phyloP scores from a whole-genome alignment of 2,113 vertebrate genomes.

The Paracyprichromis sp. region DNA sequence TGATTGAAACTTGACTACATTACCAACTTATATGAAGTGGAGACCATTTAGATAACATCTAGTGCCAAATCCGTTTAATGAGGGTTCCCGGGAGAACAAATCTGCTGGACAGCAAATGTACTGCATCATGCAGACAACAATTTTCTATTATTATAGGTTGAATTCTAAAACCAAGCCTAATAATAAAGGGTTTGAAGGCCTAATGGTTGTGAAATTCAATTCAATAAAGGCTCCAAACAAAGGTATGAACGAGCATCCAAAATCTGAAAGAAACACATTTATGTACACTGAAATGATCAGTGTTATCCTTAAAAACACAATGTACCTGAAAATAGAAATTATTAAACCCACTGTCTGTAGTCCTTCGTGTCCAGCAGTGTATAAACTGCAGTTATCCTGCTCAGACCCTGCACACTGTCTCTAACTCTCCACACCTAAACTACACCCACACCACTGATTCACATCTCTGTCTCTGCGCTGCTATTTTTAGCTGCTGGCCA shows the following conservation, averaged over 20 bases:
- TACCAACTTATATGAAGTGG: background rate
- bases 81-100: background rate
- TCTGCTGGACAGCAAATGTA: background rate
- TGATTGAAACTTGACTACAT: background rate
- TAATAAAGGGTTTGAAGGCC: background rate
- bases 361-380: background rate
- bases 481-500: conserved; percentile 50
- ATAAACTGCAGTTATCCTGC: background rate
- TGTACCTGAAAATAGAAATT: background rate
- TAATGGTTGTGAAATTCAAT: background rate
- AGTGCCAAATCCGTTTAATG: background rate
- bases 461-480: conserved; percentile 14
- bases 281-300: background rate
- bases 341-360: background rate
- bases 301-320: background rate
- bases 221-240: background rate
- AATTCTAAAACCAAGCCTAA: background rate
- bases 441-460: background rate
- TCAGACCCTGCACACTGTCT: background rate
- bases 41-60: background rate
- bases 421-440: background rate
- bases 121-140: background rate
- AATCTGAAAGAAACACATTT: background rate
- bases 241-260: background rate
- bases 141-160: background rate